These are phyloP conservation scores for Zelostemma sp. DNA, from an alignment of 1,140 invertebrate species.

Conservation along the genomic window DNA sequence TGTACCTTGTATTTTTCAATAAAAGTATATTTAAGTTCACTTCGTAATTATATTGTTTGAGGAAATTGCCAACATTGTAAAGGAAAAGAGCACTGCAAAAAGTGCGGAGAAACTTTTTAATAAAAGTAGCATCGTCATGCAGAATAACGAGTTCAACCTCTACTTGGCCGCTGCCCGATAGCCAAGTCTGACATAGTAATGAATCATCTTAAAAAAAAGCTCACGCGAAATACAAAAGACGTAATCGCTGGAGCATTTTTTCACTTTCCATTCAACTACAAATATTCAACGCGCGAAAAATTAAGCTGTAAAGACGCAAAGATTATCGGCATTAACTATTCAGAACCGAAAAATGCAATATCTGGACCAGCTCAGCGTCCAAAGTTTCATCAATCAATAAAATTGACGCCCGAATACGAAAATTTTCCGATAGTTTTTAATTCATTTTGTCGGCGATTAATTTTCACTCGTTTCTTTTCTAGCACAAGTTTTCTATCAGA, in stretches of 20 bases:
- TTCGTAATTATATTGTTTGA: too few relatives aligned
- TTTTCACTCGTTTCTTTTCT: too few relatives aligned
- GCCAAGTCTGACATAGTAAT: slow-evolving; percentile 28
- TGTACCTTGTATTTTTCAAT: too few relatives aligned
- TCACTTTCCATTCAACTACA: not conserved
- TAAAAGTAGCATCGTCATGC: slow-evolving; percentile 58
- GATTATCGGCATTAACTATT: not conserved
- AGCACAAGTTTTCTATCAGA: too few relatives aligned
- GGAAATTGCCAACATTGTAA: too few relatives aligned
- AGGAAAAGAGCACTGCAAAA: not conserved
- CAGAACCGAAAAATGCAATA: too few relatives aligned
- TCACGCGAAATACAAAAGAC: slow-evolving; percentile 5
- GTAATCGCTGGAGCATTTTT: not conserved
- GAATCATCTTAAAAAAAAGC: slow-evolving; percentile 14
- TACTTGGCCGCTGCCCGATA: slow-evolving; percentile 12
- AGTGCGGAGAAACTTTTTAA: slow-evolving; percentile 50
- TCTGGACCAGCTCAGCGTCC: too few relatives aligned
- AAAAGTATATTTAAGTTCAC: too few relatives aligned
- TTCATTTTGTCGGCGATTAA: too few relatives aligned
- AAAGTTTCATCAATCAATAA: too few relatives aligned
- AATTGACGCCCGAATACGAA: too few relatives aligned
- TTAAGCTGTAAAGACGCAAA: not conserved
- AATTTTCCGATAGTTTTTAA: too few relatives aligned
- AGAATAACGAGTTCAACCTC: slow-evolving; percentile 47
- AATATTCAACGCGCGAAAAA: not conserved